Base-by-base conservation (phyloP, 2,888 invertebrate species). In the Caenorhabditis sp. region DNA sequence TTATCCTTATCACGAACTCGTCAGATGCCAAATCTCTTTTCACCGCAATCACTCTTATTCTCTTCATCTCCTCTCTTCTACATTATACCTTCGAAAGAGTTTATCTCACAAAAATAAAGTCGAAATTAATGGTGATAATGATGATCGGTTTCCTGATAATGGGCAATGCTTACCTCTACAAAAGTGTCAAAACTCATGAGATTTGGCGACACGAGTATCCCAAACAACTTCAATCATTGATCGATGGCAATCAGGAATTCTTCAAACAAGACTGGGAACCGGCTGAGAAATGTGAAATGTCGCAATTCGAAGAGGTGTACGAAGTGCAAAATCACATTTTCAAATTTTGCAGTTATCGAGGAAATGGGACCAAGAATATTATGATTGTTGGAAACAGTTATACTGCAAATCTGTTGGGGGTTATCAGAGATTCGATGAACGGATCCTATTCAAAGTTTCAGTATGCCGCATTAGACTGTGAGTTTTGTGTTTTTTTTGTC, bases 341-440 rank as follows among this genome's bases (percentile, higher is more conserved):
- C 21, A 60, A 61, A 19, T 66, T 61, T 21, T 66, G 66, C 36
- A 55, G 27, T 21, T 61, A 53, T 61, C 57, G 17, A 14, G 63
- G 64, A 10, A 54, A 72, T 37, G 71, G 71, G 27, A 60, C 14
- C 23, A n/a, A 58, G 17, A 58, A 60, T 0, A 50, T 72, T 0
- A 61, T 67, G 61, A 53, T 72, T 59, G 50, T 72, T 14, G 71
- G 71, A 24, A 72, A 72, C 54, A 72, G 67, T 36, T 72, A 64
- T 26, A 61, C 54, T 1, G 6, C 60, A 55, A 72, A 72, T 24
- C 51, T 64, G 10, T 55, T 19, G 3, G 64, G 67, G 17, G 54
- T 51, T 19, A 67, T 66, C 8, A 36, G 61, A 21, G 26, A 24
- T 17, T 43, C 60, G n/a, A 67, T 67, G 49, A 50, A 67, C 31